Conservation (phyloP, 2,113 vertebrate species). For the Hemiprocne comata region DNA sequence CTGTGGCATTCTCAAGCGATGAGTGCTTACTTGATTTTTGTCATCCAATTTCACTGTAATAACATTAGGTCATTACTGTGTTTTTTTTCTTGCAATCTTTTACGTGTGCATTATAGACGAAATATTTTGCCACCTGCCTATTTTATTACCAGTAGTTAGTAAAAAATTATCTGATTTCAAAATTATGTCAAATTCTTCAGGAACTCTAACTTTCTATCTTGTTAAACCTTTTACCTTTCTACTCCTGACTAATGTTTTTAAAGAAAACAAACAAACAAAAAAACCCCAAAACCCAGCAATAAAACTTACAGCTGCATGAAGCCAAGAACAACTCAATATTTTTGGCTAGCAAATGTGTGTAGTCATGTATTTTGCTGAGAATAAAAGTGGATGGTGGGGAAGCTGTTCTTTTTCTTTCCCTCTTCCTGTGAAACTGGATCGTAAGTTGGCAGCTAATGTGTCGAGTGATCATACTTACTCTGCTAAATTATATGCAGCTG, state of each 20-base stretch:
- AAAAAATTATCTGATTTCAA: background rate
- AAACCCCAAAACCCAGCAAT: background rate
- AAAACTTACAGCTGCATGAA: background rate
- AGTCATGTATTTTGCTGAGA: background rate
- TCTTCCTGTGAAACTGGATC: background rate
- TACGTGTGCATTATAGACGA: background rate
- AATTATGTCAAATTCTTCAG: background rate
- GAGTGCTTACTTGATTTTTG: background rate
- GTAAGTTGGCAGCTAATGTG: background rate
- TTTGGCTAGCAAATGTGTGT: background rate
- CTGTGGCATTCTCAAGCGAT: background rate
- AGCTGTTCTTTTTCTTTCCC: background rate
- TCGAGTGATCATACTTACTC: background rate
- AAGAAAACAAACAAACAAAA: background rate
- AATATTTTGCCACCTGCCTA: background rate
- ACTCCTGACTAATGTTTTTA: background rate
- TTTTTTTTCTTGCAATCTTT: background rate
- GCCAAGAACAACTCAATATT: background rate
- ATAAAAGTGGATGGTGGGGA: background rate
- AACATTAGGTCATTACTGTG: background rate
- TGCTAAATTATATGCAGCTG: background rate
- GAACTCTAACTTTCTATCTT: background rate
- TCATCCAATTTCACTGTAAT: background rate
- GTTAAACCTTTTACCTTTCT: background rate
- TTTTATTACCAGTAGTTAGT: background rate